phyloP scores from a whole-genome alignment of 2,888 invertebrate genomes.

The Ormyrus labotus region DNA sequence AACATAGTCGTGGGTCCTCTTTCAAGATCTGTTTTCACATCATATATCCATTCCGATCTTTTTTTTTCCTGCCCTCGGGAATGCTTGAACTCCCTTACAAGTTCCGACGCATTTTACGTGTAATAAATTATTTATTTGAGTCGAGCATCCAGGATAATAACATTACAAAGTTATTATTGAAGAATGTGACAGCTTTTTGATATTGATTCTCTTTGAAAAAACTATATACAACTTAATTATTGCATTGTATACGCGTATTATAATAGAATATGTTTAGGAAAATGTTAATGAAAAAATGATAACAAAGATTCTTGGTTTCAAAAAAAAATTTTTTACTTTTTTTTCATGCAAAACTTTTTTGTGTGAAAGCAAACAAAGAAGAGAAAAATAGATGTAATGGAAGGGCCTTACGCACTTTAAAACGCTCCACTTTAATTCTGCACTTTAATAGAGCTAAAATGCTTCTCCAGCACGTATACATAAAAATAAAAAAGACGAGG shows the following conservation, averaged over 20 bases:
- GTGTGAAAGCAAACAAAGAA: conserved; percentile 2
- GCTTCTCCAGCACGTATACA: not conserved
- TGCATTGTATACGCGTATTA: no score
- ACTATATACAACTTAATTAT: no score
- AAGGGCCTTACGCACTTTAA: conserved; percentile 26
- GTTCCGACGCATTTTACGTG: conserved; percentile 17
- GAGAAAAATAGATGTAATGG: conserved; percentile 29
- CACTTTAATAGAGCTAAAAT: conserved; percentile 25
- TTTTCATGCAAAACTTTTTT: no score
- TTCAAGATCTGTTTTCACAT: not conserved
- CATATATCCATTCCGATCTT: not conserved
- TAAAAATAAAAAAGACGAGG: conserved; percentile 12
- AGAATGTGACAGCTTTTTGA: no score
- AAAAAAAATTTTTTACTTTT: no score
- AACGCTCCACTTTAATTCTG: conserved; percentile 11
- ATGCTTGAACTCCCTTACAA: conserved; percentile 1
- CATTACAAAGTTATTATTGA: conserved; percentile 37
- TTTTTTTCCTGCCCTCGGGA: not conserved
- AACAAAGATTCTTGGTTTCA: no score
- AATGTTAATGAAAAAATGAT: no score
- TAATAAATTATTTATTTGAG: conserved; percentile 67
- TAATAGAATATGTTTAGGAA: no score
- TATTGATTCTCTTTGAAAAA: no score
- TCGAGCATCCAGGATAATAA: conserved; percentile 65
- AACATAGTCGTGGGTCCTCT: conserved; percentile 3